Evolutionary conservation across 2,888 invertebrate genomes (phyloP).

Genomic region (Sinodicranocentrus sp.): DNA sequence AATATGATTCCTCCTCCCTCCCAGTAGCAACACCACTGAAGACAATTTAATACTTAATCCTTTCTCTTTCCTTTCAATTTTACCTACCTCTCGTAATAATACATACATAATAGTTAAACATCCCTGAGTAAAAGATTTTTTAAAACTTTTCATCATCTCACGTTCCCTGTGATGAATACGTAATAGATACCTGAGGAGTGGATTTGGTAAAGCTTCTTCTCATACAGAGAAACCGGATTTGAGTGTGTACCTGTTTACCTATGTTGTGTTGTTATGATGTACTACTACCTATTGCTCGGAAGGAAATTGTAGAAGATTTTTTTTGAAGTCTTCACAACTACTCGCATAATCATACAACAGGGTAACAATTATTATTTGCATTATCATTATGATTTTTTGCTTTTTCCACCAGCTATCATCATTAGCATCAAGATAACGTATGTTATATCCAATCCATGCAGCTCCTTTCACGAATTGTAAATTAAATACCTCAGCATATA

Average conservation of each 20-base stretch:
- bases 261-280: not conserved
- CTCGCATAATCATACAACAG: constrained; percentile 29
- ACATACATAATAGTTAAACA: too few relatives aligned
- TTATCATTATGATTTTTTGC: constrained; percentile 31
- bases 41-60: constrained; percentile 49
- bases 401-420: constrained; percentile 17
- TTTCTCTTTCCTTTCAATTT: not conserved
- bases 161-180: too few relatives aligned
- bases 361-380: constrained; percentile 53
- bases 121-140: too few relatives aligned
- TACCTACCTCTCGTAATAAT: too few relatives aligned
- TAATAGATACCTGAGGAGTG: too few relatives aligned
- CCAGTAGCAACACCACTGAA: constrained; percentile 64
- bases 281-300: constrained; percentile 4
- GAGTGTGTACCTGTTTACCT: too few relatives aligned
- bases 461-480: constrained; percentile 3
- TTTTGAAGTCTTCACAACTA: constrained; percentile 15
- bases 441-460: too few relatives aligned
- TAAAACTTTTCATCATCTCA: too few relatives aligned
- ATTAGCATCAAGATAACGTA: constrained; percentile 8
- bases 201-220: constrained; percentile 21
- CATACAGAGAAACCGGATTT: constrained; percentile 41
- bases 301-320: constrained; percentile 23
- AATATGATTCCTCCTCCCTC: constrained; percentile 54
- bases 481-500: constrained; percentile 24